phyloP scores from a whole-genome alignment of 2,113 vertebrate genomes.

The Actenoides lindsayi region DNA sequence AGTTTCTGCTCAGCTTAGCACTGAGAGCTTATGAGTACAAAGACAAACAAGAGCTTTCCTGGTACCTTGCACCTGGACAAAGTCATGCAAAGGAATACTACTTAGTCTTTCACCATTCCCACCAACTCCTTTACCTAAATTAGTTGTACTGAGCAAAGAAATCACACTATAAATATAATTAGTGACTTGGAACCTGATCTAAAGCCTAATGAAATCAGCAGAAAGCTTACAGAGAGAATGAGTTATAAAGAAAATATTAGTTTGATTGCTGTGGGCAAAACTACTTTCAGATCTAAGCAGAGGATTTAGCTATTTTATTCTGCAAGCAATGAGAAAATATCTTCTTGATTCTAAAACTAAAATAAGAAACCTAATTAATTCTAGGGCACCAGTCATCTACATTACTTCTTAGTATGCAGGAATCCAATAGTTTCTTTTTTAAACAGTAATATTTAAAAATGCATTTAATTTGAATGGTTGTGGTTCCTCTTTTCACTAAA shows the following conservation, averaged over 20 bases:
- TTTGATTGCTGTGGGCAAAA: constrained; percentile 69
- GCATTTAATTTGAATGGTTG: constrained; percentile 27
- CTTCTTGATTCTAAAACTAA: constrained; percentile 52
- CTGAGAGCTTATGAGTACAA: background rate
- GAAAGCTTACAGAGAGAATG: constrained; percentile 53
- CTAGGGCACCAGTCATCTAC: constrained; percentile 14
- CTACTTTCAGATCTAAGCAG: constrained; percentile 65
- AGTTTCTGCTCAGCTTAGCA: background rate
- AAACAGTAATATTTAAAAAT: constrained; percentile 39
- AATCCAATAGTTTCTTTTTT: constrained; percentile 40
- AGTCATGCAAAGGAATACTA: background rate
- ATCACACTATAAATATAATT: constrained; percentile 68
- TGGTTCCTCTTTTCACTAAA: constrained; percentile 54
- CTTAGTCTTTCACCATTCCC: constrained; percentile 46
- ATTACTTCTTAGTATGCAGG: constrained; percentile 38
- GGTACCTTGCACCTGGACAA: constrained; percentile 26
- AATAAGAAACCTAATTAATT: constrained; percentile 59
- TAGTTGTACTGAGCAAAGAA: constrained; percentile 49
- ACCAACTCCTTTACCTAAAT: constrained; percentile 51
- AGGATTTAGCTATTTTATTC: constrained; percentile 62
- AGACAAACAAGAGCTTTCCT: background rate
- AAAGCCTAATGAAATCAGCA: constrained; percentile 65
- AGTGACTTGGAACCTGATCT: constrained; percentile 68
- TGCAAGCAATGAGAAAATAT: constrained; percentile 64
- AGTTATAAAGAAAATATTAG: constrained; percentile 68